A percentile compares a stretch with the other conserved stretches of the same genome.
These are phyloP conservation scores for Halcyon smyrnensis DNA, from an alignment of 2,797 vertebrate species.

Conservation along the genomic window DNA sequence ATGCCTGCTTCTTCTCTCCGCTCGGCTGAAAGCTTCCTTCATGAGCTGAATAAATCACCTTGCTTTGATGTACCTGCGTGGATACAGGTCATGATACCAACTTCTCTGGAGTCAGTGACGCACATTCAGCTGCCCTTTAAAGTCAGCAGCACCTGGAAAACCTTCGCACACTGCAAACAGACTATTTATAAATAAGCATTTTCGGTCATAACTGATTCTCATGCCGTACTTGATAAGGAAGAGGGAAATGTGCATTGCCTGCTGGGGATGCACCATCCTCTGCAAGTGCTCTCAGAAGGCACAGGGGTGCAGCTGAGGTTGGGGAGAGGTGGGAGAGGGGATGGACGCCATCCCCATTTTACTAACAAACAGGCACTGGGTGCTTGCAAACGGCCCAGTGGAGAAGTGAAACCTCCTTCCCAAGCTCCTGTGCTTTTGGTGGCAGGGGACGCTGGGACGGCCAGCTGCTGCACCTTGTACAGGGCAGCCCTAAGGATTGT, in stretches of 20 bases:
- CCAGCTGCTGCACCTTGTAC: not conserved
- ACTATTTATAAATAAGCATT: not conserved
- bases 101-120: not conserved
- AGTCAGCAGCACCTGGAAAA: not conserved
- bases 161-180: not conserved
- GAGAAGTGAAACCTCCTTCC: not conserved
- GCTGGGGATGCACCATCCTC: not conserved
- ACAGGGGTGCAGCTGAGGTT: not conserved
- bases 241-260: not conserved
- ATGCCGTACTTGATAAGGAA: not conserved
- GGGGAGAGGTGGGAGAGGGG: accelerated
- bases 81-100: not conserved
- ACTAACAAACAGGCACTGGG: not conserved
- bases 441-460: accelerated
- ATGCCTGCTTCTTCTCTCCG: not conserved
- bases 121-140: not conserved
- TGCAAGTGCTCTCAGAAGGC: not conserved
- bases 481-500: not conserved
- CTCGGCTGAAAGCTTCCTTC: not conserved
- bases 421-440: accelerated
- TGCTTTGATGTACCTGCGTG: accelerated
- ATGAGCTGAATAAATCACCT: not conserved
- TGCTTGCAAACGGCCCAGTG: not conserved
- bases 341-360: not conserved
- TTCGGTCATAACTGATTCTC: not conserved